Conservation (phyloP, 2,797 vertebrate species). For the Ispidina picta region DNA sequence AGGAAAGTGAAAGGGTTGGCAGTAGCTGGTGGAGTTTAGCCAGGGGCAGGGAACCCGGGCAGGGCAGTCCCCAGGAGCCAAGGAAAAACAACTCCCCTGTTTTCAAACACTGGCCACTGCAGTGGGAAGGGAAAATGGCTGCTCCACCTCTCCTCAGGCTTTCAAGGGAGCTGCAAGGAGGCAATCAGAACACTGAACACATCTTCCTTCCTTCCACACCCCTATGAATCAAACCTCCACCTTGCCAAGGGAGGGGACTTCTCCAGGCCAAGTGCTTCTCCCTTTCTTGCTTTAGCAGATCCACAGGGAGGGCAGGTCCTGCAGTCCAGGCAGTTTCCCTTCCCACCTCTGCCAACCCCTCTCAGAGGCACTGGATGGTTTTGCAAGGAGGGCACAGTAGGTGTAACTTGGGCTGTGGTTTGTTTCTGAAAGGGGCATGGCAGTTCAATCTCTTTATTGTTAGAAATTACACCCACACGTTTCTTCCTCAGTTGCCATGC, state of each 20-base stretch:
- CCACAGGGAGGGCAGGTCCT: background rate
- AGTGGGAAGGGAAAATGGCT: conserved; percentile 41
- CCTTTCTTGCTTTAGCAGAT: background rate
- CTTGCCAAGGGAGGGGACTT: background rate
- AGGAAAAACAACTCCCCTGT: conserved; percentile 31
- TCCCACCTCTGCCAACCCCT: background rate
- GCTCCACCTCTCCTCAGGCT: conserved; percentile 13
- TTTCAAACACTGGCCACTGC: conserved; percentile 2
- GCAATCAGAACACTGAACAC: background rate
- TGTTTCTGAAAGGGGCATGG: background rate
- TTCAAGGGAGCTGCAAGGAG: background rate
- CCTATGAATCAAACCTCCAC: conserved; percentile 1
- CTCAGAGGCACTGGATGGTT: background rate
- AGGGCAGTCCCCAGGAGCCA: background rate
- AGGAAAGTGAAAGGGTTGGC: background rate
- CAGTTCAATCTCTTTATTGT: background rate
- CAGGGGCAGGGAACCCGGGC: background rate
- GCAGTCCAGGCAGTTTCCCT: too few relatives aligned
- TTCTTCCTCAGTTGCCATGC: background rate
- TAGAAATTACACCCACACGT: background rate
- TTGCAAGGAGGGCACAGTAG: background rate
- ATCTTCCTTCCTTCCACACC: conserved; percentile 44
- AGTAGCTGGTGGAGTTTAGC: background rate
- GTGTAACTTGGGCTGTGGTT: background rate
- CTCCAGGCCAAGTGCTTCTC: background rate